phyloP scores from a whole-genome alignment of 2,888 invertebrate genomes.

The Lasioglossum lativentre region DNA sequence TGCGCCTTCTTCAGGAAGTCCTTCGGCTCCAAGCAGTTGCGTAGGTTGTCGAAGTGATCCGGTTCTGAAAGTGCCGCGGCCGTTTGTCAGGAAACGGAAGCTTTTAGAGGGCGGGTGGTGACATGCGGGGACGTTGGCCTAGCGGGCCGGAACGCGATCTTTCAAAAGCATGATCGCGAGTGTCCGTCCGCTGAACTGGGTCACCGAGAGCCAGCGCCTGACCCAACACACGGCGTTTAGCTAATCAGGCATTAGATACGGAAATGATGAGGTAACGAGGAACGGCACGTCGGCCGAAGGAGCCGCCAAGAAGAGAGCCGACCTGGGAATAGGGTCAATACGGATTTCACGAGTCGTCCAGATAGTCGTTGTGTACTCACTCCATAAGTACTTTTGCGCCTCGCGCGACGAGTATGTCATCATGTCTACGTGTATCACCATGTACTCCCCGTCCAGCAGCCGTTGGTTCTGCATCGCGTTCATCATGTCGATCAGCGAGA shows the following conservation, averaged over 20 bases:
- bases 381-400: constrained; percentile 92
- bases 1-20: constrained; percentile 90
- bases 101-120: neutral
- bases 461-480: constrained; percentile 95
- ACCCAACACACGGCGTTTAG: constrained; percentile 33
- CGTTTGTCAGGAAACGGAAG: constrained; percentile 12
- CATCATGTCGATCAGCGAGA: constrained; percentile 95
- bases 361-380: constrained; percentile 87
- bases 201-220: constrained; percentile 31
- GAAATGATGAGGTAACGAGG: constrained; percentile 56
- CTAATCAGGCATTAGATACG: constrained; percentile 57
- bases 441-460: constrained; percentile 96
- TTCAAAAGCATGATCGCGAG: constrained; percentile 11
- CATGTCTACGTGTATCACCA: constrained; percentile 97
- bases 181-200: constrained; percentile 47
- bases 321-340: constrained; percentile 38
- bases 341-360: constrained; percentile 32
- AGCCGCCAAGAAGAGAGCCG: constrained; percentile 13
- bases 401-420: constrained; percentile 92
- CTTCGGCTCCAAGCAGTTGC: constrained; percentile 87
- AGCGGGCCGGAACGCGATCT: neutral
- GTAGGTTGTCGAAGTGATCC: constrained; percentile 86
- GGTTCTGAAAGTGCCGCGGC: constrained; percentile 84
- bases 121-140: neutral
- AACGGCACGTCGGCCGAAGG: constrained; percentile 29